Percentiles rank a stretch among this genome's conserved stretches.
Conservation (phyloP, 2,888 invertebrate species). For the Parelbella ahira region DNA sequence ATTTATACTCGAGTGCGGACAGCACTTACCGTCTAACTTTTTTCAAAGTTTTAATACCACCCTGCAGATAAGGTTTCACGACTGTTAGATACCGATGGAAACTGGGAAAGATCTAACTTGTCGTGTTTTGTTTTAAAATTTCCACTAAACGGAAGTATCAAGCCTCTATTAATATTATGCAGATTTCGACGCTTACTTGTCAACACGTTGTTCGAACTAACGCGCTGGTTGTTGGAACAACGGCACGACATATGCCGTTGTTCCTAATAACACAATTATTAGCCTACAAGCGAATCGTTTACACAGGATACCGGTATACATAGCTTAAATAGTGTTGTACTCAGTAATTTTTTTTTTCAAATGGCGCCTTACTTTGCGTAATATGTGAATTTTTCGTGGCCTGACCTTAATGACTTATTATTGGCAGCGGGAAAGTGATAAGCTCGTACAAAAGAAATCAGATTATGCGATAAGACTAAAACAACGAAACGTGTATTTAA, state of each 20-base stretch:
- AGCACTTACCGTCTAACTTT: too few species aligned
- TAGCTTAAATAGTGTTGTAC: too few species aligned
- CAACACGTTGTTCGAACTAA: conserved; percentile 48
- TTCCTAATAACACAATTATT: conserved; percentile 36
- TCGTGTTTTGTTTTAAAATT: too few species aligned
- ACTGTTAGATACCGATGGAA: too few species aligned
- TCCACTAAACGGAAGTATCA: conserved; percentile 20
- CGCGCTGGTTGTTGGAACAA: conserved; percentile 36
- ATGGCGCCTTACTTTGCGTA: background rate
- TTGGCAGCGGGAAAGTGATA: conserved; percentile 4
- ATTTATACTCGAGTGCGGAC: too few species aligned
- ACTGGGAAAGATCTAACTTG: too few species aligned
- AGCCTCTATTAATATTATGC: conserved; percentile 30
- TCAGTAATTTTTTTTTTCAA: too few species aligned
- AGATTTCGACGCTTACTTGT: conserved; percentile 45
- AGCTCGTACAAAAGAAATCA: background rate
- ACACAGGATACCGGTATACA: conserved; percentile 14
- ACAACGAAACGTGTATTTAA: too few species aligned
- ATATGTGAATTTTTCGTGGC: background rate
- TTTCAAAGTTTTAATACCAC: too few species aligned
- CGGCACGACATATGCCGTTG: conserved; percentile 38
- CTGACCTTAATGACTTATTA: conserved; percentile 2
- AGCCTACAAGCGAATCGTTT: conserved; percentile 26
- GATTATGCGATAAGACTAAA: conserved; percentile 6
- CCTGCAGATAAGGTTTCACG: too few species aligned